Base-by-base conservation (phyloP, 1,140 invertebrate genomes). In the Acromyrmex echinatior region DNA sequence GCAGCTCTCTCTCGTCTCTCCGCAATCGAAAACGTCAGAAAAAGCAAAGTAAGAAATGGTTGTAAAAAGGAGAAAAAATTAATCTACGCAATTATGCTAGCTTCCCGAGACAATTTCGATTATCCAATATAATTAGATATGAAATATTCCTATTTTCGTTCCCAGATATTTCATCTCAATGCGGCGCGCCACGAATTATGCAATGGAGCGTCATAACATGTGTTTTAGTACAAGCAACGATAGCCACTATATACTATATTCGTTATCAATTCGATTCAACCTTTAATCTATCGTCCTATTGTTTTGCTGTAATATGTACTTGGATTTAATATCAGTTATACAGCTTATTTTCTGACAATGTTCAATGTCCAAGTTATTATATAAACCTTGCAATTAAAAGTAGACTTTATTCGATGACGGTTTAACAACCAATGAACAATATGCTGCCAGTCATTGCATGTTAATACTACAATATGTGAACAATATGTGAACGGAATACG, bases 361-460 rank as follows among this genome's bases (percentile, higher is more conserved):
- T 35, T 49, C 58, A 49, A 49, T 31, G 10, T 14, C 10, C 18
- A 53, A 65, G 60, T 66, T 12, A 45, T 45, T 45, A 16, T 31
- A 21, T 31, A 79, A 77, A 21, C 16, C n/a, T 3, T 28, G 2
- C 53, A 56, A 68, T 89, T 74, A 79, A 21, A 39, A 5, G 2
- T 66, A 21, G 65, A 66, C 35, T 87, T 90, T 90, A 78, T 76
- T 89, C 58, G 66, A 1, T 77, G 53, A 16, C 21, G 56, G 62
- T 76, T 88, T 86, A 86, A 70, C 31, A 35, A 14, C 6, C 60
- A 21, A 21, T 16, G 65, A 82, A 88, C 51, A 60, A 89, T 71
- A 63, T 63, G 14, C 66, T 86, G 78, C 73, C 76, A 31, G 1
- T 77, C n/a, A 18, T 14, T 10, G 7, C 21, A 25, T 14, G 4